phyloP scores from a whole-genome alignment of 1,140 invertebrate species.

The Orius insidiosus region DNA sequence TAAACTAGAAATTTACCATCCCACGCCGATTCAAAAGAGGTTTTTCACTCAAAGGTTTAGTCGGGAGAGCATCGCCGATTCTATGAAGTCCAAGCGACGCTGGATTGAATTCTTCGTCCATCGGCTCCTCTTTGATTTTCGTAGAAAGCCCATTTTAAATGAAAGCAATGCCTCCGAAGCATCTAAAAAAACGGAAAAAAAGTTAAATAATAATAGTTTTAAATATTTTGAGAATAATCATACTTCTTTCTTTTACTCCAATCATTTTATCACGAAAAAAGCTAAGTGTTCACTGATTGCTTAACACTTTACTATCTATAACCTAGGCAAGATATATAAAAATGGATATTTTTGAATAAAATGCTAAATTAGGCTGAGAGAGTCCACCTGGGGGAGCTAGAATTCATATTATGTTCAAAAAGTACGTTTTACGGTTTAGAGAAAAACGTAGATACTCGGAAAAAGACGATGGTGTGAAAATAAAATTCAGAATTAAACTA shows the following conservation, averaged over 20 bases:
- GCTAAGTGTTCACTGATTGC: neutral
- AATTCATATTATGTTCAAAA: too few species aligned
- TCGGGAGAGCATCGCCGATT: conserved; percentile 55
- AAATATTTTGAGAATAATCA: neutral
- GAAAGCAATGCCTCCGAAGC: conserved; percentile 23
- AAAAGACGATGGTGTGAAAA: neutral
- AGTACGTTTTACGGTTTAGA: neutral
- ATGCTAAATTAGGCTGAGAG: conserved; percentile 1
- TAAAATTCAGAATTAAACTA: conserved; percentile 8
- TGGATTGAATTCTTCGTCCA: conserved; percentile 36
- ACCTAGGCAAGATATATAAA: neutral
- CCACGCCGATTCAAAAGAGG: conserved; percentile 65
- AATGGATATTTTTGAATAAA: conserved; percentile 4
- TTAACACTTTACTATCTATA: neutral
- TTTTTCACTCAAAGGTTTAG: conserved; percentile 51
- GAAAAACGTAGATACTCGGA: neutral
- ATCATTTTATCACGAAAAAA: neutral
- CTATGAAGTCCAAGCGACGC: conserved; percentile 58
- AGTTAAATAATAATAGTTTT: too few species aligned
- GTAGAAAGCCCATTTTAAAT: conserved; percentile 25
- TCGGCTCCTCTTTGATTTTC: conserved; percentile 18
- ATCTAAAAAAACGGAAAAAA: conserved; percentile 19
- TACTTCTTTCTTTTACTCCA: neutral
- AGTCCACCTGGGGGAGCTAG: too few species aligned
- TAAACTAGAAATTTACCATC: conserved; percentile 31